A percentile compares a stretch with the other conserved stretches of the same genome.
These are phyloP conservation scores for Acipenser transmontanus DNA, from an alignment of 2,797 vertebrate species.

Conservation along the genomic window DNA sequence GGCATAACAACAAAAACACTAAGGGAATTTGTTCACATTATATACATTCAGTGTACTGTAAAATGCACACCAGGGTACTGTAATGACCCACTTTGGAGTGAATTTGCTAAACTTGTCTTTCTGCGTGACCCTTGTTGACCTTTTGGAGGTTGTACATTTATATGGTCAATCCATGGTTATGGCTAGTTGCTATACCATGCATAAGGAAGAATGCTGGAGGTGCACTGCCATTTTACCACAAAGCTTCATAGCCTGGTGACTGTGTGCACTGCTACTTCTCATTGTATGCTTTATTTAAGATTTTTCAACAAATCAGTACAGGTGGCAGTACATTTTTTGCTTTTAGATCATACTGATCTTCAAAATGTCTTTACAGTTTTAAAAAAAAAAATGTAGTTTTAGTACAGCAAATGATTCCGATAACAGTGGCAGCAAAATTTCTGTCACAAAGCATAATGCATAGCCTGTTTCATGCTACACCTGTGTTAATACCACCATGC, in stretches of 20 bases:
- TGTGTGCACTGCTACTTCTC: constrained; percentile 5
- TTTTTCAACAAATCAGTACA: too few relatives aligned
- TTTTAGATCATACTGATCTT: too few relatives aligned
- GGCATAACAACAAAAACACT: constrained; percentile 67
- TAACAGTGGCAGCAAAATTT: background rate
- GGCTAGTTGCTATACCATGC: too few relatives aligned
- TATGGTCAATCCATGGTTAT: too few relatives aligned
- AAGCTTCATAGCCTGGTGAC: too few relatives aligned
- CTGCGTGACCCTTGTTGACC: too few relatives aligned
- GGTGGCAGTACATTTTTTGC: constrained; percentile 7
- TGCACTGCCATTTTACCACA: too few relatives aligned
- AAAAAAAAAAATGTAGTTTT: constrained; percentile 33
- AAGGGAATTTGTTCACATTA: constrained; percentile 66
- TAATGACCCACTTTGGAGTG: constrained; percentile 70
- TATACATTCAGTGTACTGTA: constrained; percentile 70
- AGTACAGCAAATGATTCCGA: background rate
- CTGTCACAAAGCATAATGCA: background rate
- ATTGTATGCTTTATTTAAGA: too few relatives aligned
- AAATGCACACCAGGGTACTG: constrained; percentile 66
- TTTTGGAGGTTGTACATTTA: too few relatives aligned
- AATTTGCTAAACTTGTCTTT: constrained; percentile 46
- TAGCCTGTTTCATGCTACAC: background rate
- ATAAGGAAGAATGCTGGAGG: too few relatives aligned
- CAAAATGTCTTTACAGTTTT: constrained; percentile 47
- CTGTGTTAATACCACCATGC: background rate